These are phyloP conservation scores for Tupiocoris notatus DNA, from an alignment of 2,888 invertebrate genomes.

Conservation along the genomic window DNA sequence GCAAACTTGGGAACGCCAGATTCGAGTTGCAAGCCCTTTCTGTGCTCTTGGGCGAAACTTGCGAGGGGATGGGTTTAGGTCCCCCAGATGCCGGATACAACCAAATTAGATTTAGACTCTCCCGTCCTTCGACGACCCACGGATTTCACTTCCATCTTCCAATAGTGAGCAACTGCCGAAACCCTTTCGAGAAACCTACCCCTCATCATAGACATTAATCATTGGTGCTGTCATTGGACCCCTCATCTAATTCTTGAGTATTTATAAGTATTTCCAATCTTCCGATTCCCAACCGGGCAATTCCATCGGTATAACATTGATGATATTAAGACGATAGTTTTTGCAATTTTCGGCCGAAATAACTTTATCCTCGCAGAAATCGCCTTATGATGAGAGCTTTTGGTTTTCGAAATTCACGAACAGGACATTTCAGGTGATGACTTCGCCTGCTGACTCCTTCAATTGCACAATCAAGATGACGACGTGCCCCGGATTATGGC, in stretches of 20 bases:
- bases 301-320: too few species aligned
- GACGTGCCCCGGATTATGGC: not conserved
- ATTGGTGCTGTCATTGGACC: conserved; percentile 41
- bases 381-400: too few species aligned
- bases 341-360: too few species aligned
- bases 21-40: conserved; percentile 26
- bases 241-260: conserved; percentile 43
- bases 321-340: too few species aligned
- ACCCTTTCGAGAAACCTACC: conserved; percentile 20
- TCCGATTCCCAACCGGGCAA: too few species aligned
- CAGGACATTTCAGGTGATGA: too few species aligned
- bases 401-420: too few species aligned
- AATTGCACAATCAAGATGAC: not conserved
- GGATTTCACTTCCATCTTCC: conserved; percentile 13
- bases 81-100: conserved; percentile 47
- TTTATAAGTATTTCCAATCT: conserved; percentile 37
- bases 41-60: conserved; percentile 23
- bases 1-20: conserved; percentile 25
- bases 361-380: too few species aligned
- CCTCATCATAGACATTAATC: conserved; percentile 41
- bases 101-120: conserved; percentile 46
- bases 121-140: conserved; percentile 13
- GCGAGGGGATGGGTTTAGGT: not conserved
- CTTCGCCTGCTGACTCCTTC: too few species aligned
- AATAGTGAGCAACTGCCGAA: not conserved